Evolutionary conservation across 2,113 vertebrate species (phyloP), one percentile per base, ranked within the genome.

Genomic region (Clarias magur): DNA sequence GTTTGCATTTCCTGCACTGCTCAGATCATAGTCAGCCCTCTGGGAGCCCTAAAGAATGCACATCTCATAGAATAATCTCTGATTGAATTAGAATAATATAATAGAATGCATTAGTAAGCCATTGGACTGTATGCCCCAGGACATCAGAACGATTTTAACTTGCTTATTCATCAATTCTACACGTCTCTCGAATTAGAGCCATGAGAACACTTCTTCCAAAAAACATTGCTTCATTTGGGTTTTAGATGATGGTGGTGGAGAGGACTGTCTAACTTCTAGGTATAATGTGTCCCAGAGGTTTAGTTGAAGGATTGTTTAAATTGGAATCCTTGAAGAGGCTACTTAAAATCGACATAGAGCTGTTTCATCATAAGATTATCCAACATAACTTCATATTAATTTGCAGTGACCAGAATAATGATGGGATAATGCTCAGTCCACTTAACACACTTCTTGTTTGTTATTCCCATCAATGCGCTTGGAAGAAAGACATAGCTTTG

Each of bases 1-100:
- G 57, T 70, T 48, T 83, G 85, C 79, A 56, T 82, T 78, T 16
- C 72, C 38, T 82, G 83, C 23, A 78, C 60, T 25, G 48, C 78
- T 82, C 25, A 85, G 48, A 82, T 83, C 78, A 85, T 68, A 68
- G 57, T 59, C 10, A 34, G 60, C 60, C 65, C 34, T 83, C 21
- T 59, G 54, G 75, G 79, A 82, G 19, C 25, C 60, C 68, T 25
- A n/a, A 2, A 12, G 17, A 11, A 30, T 15, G 30, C 27, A 70
- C 30, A 19, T 48, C 48, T 48, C 6, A 48, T 48, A 8, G 48
- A 8, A 48, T 48, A 48, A 48, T 48, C 48, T 8, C 7, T 48
- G 48, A 48, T 48, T 48, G 7, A 70, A 70, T 34, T 0, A 70
- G 67, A 19, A 34, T 34, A 34, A 34, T 17, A 70, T 6, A 70